Conservation (phyloP, 30 jellyfish, hydroid and myxozoan genomes). For the Kudoa iwatai region DNA sequence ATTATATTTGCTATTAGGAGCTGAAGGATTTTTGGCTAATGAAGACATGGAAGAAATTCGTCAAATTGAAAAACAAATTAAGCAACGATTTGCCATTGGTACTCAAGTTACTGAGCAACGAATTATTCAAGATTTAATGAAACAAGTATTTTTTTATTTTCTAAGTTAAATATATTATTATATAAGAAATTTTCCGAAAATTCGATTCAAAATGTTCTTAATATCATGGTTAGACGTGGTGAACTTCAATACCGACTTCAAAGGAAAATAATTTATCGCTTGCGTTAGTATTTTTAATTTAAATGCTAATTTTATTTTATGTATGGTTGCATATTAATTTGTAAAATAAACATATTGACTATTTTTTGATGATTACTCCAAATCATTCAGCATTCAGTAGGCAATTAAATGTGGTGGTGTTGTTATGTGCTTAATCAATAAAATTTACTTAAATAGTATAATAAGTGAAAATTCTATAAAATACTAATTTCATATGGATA, state of each 20-base stretch:
- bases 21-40: conserved; percentile 71
- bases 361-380: too few species aligned
- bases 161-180: background rate
- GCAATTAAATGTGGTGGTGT: too few species aligned
- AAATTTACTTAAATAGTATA: too few species aligned
- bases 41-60: conserved; percentile 71
- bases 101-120: conserved; percentile 53
- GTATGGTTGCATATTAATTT: too few species aligned
- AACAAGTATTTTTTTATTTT: too few species aligned
- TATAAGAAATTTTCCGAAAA: conserved; percentile 40
- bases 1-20: too few species aligned
- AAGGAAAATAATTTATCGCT: conserved; percentile 62
- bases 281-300: conserved; percentile 7
- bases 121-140: conserved; percentile 14
- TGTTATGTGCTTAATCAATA: too few species aligned
- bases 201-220: conserved; percentile 42
- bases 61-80: conserved; percentile 28
- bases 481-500: too few species aligned
- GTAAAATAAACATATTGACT: too few species aligned
- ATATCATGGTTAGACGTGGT: conserved; percentile 66
- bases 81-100: conserved; percentile 78
- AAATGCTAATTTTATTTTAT: too few species aligned
- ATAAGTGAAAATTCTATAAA: too few species aligned
- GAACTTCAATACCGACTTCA: conserved; percentile 78
- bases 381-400: too few species aligned